A percentile compares a stretch with the other conserved stretches of the same genome.
Evolutionary conservation across 2,113 vertebrate species (phyloP).

Genomic region (Melanostigma gelatinosum): DNA sequence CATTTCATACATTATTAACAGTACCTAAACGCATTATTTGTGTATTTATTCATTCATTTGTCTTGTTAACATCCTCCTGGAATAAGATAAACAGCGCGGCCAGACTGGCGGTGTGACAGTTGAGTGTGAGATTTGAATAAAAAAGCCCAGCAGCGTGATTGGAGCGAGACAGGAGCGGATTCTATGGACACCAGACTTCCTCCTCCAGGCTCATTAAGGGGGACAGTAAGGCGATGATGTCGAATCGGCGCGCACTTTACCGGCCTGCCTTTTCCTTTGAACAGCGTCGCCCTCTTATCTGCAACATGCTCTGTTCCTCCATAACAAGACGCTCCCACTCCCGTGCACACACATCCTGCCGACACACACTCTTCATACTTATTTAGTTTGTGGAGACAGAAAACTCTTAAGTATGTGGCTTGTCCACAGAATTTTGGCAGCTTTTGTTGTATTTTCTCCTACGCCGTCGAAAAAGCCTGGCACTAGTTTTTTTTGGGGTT

Average conservation of each 20-base stretch:
- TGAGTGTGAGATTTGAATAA: slow-evolving; percentile 79
- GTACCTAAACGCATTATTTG: slow-evolving; percentile 81
- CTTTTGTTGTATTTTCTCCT: slow-evolving; percentile 76
- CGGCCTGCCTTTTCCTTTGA: slow-evolving; percentile 79
- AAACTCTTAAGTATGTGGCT: slow-evolving; percentile 69
- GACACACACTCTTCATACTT: slow-evolving; percentile 57
- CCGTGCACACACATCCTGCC: slow-evolving; percentile 44
- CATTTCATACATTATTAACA: slow-evolving; percentile 84
- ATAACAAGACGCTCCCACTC: slow-evolving; percentile 78
- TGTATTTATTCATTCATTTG: slow-evolving; percentile 84
- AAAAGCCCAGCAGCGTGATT: slow-evolving; percentile 73
- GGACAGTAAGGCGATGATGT: slow-evolving; percentile 81
- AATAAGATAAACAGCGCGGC: slow-evolving; percentile 78
- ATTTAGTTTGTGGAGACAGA: slow-evolving; percentile 73
- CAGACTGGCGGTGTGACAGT: slow-evolving; percentile 75
- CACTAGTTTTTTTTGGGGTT: slow-evolving; percentile 43
- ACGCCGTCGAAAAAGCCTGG: slow-evolving; percentile 68
- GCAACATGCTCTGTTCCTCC: slow-evolving; percentile 82
- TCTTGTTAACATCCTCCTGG: slow-evolving; percentile 82
- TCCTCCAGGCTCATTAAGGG: slow-evolving; percentile 85
- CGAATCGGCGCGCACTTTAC: slow-evolving; percentile 77
- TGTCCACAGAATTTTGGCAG: slow-evolving; percentile 76
- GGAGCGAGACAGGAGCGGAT: slow-evolving; percentile 78
- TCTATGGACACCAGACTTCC: slow-evolving; percentile 72
- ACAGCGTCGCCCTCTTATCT: slow-evolving; percentile 81